Evolutionary conservation across 2,797 vertebrate genomes (phyloP), one percentile per base, ranked within the genome.

Genomic region (Clarias pachynema): DNA sequence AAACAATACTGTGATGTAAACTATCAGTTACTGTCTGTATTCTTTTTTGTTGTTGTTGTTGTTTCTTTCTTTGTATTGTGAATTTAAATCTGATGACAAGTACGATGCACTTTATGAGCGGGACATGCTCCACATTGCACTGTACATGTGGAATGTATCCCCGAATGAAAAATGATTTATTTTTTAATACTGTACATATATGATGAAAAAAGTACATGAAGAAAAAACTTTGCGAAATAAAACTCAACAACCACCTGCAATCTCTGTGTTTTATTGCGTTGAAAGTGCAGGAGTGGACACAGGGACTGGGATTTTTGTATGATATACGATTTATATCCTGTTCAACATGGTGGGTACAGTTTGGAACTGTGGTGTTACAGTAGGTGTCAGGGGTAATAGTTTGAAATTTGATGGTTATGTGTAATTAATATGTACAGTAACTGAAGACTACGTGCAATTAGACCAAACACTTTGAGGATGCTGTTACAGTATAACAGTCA

Each of bases 161-260:
- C 95, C 92, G 93, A 95, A 92, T 93, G 94, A 95, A 96, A 53
- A 96, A 96, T 90, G 92, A 95, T 96, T 97, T 97, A 97, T 97
- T 97, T 97, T 89, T 97, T 97, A 95, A 92, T 96, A 97, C 95
- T 97, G 96, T 96, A 96, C 92, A 97, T 95, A 96, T 91, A 83
- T 26, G 37, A 77, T n/a, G 82, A 83, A 86, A 65, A 89, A 72
- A 86, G 59, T 82, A 86, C 89, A 87, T 0, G 79, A 66, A 88
- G 86, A 91, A 85, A 91, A 90, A 87, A 90, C 92, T 93, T 95
- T 95, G 93, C 92, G 91, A 93, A 95, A 95, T 95, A 95, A 91
- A 93, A 91, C 37, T 73, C 86, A 86, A 90, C 70, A 59, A 81
- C 70, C 40, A 31, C 63, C 81, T 79, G 86, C 86, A 78, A 77